Base-by-base conservation (phyloP, 92 coral and sea anemone species). In the Zoanthus gigantus region DNA sequence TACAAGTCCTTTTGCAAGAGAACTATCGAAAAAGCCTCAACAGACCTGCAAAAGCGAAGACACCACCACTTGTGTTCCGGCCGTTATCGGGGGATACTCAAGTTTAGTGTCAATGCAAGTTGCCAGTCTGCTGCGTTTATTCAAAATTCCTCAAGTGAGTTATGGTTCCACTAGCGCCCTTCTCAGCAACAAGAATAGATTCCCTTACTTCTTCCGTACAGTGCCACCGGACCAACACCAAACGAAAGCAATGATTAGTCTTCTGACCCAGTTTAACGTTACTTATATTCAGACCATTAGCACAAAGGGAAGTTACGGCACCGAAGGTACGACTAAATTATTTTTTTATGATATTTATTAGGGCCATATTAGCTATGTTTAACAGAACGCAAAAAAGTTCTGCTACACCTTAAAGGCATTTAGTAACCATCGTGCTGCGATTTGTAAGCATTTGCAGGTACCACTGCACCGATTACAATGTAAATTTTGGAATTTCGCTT, bases 91-190 rank as follows among this genome's bases (percentile, higher is more conserved):
- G 1, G 85, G 85, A 30, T 81, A 81, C 31, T 81, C 85, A 5
- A 81, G 85, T 9, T 66, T 63, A 6, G 85, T 81, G 17, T 81
- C 85, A 14, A 81, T 81, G 85, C 85, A 81, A 46, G 85, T 81
- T 15, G 85, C 85, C 28, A 81, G 85, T 66, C 74, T 81, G 0
- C 7, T 81, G 46, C 74, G 85, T 0, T 68, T 89, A 34, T 89
- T 89, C 78, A 77, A 53, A 30, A 89, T 89, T 66, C 92, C 92
- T 17, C 85, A 83, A 46, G 87, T 89, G 7, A 89, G 92, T 15
- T 89, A 89, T 37, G 72, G 78, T 7, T 86, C 92, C 15, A 76
- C 89, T 17, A 89, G 92, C 34, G 67, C 88, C 6, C 66, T 76
- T 18, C 84, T 89, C 71, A 89, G 88, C 78, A 88, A 89, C 76